phyloP scores from a whole-genome alignment of 2,888 invertebrate genomes.

The Zonitis immaculata region DNA sequence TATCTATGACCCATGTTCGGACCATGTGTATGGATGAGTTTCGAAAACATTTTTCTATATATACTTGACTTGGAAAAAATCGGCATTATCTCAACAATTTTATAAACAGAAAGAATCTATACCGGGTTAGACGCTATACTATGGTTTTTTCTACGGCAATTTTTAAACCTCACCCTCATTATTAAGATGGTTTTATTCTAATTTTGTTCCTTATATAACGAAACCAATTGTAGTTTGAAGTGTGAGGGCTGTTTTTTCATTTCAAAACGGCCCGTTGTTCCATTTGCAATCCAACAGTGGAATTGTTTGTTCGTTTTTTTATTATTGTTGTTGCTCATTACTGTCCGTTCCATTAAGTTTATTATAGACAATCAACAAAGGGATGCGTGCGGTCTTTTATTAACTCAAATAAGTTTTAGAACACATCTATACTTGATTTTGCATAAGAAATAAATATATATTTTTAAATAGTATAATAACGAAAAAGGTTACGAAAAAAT shows the following conservation, averaged over 20 bases:
- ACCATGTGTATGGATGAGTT: too few species aligned
- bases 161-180: too few species aligned
- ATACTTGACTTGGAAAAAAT: too few species aligned
- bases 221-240: not conserved
- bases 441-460: too few species aligned
- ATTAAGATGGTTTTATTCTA: too few species aligned
- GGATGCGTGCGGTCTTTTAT: slow-evolving; percentile 39
- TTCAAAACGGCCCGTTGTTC: slow-evolving; percentile 18
- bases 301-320: slow-evolving; percentile 25
- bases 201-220: not conserved
- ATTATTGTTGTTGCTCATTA: too few species aligned
- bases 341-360: slow-evolving; percentile 38
- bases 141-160: not conserved
- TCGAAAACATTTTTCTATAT: too few species aligned
- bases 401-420: slow-evolving; percentile 37
- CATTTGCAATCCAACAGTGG: slow-evolving; percentile 28
- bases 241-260: slow-evolving; percentile 1
- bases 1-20: too few species aligned
- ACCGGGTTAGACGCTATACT: too few species aligned
- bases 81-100: too few species aligned
- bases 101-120: too few species aligned
- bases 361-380: slow-evolving; percentile 40
- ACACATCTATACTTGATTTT: slow-evolving; percentile 36
- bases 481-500: slow-evolving; percentile 36
- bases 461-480: too few species aligned